phyloP scores from a whole-genome alignment of 2,113 vertebrate species.

The Aramus guarauna region DNA sequence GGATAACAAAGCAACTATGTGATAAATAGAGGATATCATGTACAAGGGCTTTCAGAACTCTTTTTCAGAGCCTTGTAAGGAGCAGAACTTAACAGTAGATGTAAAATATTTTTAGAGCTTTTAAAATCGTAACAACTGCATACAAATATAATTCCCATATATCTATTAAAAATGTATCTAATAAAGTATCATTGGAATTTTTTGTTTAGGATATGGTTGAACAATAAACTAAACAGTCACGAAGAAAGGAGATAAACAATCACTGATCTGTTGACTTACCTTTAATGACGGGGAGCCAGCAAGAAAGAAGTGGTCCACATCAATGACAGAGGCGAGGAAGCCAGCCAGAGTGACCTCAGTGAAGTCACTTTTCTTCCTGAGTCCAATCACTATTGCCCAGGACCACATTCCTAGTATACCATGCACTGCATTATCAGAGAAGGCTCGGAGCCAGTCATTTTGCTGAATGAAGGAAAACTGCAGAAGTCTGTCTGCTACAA shows the following conservation, averaged over 20 bases:
- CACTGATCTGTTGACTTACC: slow-evolving; percentile 66
- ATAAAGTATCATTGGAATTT: background rate
- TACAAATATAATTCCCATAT: background rate
- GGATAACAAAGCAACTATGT: background rate
- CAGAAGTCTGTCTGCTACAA: slow-evolving; percentile 82
- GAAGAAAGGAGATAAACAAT: background rate
- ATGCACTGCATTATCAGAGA: slow-evolving; percentile 87
- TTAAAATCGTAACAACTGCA: background rate
- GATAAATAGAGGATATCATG: rapidly evolving
- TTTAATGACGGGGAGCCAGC: slow-evolving; percentile 91
- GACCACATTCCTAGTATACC: slow-evolving; percentile 91
- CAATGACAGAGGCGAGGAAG: slow-evolving; percentile 89
- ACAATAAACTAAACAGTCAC: background rate
- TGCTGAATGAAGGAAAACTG: slow-evolving; percentile 84
- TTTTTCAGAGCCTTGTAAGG: background rate
- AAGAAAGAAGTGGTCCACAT: slow-evolving; percentile 91
- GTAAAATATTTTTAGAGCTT: background rate
- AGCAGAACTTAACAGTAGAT: background rate
- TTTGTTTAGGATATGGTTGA: background rate
- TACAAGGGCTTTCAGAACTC: background rate
- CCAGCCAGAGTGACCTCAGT: slow-evolving; percentile 90
- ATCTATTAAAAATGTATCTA: background rate
- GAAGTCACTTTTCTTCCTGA: slow-evolving; percentile 89
- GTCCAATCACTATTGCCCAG: slow-evolving; percentile 90
- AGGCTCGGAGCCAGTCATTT: slow-evolving; percentile 86